A percentile compares a stretch with the other conserved stretches of the same genome.
Conservation (phyloP, 2,888 invertebrate species). For the Caenorhabditis japonica region DNA sequence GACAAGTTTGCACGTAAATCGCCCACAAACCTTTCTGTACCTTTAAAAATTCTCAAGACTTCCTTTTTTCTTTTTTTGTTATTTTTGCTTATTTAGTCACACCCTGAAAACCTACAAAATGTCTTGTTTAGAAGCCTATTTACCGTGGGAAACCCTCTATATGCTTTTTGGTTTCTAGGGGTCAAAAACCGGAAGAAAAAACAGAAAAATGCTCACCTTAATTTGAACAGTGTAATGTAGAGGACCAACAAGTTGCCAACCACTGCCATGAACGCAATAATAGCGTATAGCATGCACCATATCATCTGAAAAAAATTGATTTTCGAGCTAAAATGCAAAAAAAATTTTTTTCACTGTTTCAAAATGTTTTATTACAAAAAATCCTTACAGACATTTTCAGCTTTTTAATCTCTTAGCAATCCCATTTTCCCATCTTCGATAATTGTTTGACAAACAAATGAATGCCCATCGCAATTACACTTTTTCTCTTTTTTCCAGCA, state of each 20-base stretch:
- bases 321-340: background rate
- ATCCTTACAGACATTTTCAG: background rate
- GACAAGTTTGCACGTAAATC: constrained; percentile 28
- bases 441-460: constrained; percentile 32
- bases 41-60: too few species aligned
- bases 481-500: background rate
- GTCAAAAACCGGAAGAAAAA: too few species aligned
- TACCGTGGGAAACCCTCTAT: background rate
- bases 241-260: constrained; percentile 69
- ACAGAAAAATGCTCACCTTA: too few species aligned
- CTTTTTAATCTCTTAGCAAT: background rate
- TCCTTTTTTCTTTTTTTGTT: background rate
- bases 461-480: too few species aligned
- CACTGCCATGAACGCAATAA: constrained; percentile 69
- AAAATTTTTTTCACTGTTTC: too few species aligned
- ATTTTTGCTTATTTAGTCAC: background rate
- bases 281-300: constrained; percentile 66
- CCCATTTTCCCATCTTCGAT: constrained; percentile 4
- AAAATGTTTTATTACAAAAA: background rate
- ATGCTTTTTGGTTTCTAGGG: background rate
- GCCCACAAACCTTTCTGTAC: background rate
- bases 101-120: background rate
- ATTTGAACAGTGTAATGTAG: constrained; percentile 61
- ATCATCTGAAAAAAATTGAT: constrained; percentile 53
- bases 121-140: too few species aligned